A percentile compares a stretch with the other conserved stretches of the same genome.
Conservation (phyloP, 1,140 invertebrate genomes). For the Drosophila pseudoananassae region DNA sequence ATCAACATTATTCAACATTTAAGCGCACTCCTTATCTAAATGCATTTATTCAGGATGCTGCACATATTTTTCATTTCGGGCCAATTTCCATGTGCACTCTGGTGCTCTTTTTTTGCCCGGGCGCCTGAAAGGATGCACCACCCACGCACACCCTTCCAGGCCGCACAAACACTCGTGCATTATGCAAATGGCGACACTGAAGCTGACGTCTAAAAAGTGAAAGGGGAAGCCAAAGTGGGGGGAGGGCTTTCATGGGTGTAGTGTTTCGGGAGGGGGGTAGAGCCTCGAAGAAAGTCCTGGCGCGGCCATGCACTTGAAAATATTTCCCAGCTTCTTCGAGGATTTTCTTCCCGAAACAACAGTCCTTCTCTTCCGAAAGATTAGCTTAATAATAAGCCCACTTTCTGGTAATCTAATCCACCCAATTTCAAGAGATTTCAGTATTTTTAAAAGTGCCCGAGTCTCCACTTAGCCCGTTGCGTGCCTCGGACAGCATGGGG, state of each 20-base stretch:
- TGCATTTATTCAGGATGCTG: conserved; percentile 45
- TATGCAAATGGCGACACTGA: conserved; percentile 45
- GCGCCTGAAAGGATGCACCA: conserved; percentile 65
- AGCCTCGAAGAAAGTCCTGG: conserved; percentile 30
- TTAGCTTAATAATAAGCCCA: too few relatives aligned
- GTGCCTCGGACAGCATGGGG: conserved; percentile 62
- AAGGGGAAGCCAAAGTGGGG: background rate
- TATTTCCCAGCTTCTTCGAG: background rate
- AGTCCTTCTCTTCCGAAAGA: too few relatives aligned
- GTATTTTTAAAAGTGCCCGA: background rate
- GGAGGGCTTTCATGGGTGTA: background rate
- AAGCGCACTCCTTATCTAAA: conserved; percentile 39
- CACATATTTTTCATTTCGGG: conserved; percentile 46
- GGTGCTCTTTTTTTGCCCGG: conserved; percentile 55
- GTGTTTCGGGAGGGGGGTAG: conserved; percentile 1
- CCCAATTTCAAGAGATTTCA: background rate
- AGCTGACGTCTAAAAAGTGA: conserved; percentile 27
- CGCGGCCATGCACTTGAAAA: background rate
- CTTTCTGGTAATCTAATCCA: background rate
- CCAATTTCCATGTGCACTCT: conserved; percentile 33
- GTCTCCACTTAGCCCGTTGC: conserved; percentile 43
- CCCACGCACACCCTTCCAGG: conserved; percentile 1
- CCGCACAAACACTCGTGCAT: conserved; percentile 13
- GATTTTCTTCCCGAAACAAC: background rate
- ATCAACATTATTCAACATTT: conserved; percentile 40